Base-by-base conservation (phyloP, 2,888 invertebrate genomes). In the Dioctria linearis region DNA sequence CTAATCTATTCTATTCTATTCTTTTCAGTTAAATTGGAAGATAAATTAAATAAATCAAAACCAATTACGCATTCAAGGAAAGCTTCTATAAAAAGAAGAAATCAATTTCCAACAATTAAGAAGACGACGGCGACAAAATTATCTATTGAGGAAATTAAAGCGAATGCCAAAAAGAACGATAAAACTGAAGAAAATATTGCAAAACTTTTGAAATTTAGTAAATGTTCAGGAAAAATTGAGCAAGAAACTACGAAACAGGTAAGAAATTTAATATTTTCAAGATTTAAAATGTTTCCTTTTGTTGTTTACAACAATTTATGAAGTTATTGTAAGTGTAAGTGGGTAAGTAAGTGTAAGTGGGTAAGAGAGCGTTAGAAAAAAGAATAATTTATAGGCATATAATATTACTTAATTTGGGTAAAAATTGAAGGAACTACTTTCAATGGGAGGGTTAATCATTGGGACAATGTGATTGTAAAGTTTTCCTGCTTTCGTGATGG, bases 161-260 rank as follows among this genome's bases (percentile, higher is more conserved):
- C 65, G 66, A 25, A n/a, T 13, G 84, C 57, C 81, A 80, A 80
- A 76, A 84, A 82, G 85, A 83, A 79, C 82, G 86, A 88, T 81
- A 86, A 87, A 40, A 87, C 88, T 0, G 89, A 90, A 63, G 90
- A 91, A 79, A 92, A 91, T 82, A 86, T 92, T 2, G 87, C 88
- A 82, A 90, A 89, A 83, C 86, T 92, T 61, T 85, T 91, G 54
- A 86, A 88, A 2, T 85, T 92, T 0, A 90, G 91, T n/a, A 86
- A 85, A 67, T 88, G 89, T 0, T 85, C 86, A 37, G 51, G 37
- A 13, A 73, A 73, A 59, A 6, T 90, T 0, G 87, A 90, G 80
- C 83, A 84, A 5, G 84, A 86, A 1, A 86, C 88, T 25, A 86
- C 90, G n/a, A 86, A 89, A n/a, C 91, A 91, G 88, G 91, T 92